phyloP scores from a whole-genome alignment of 2,888 invertebrate genomes.

The Calliopum simillimum region DNA sequence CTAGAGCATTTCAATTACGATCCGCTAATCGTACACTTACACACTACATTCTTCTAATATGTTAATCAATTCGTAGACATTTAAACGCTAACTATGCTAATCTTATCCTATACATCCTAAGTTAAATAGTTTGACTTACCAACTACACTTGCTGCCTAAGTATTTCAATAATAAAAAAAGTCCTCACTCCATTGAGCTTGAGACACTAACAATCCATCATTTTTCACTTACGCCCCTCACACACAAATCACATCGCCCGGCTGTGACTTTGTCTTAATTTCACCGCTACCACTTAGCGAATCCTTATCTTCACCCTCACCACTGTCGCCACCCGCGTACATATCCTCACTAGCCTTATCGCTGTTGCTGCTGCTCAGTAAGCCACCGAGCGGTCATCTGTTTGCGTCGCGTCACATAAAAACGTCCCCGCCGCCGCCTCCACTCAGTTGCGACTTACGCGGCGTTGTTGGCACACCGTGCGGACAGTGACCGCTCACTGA shows the following conservation, averaged over 20 bases:
- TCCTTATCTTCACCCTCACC: constrained; percentile 41
- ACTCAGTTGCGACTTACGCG: constrained; percentile 56
- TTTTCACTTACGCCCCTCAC: constrained; percentile 47
- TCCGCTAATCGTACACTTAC: no score
- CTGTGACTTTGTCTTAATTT: constrained; percentile 60
- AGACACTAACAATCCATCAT: constrained; percentile 33
- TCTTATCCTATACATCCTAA: background rate
- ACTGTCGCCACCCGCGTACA: constrained; percentile 36
- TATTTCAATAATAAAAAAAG: constrained; percentile 18
- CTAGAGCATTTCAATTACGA: no score
- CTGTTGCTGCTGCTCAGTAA: constrained; percentile 36
- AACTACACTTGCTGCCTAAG: background rate
- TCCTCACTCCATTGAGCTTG: background rate
- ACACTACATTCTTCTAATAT: no score
- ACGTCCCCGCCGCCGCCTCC: constrained; percentile 70
- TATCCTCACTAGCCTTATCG: constrained; percentile 45
- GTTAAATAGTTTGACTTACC: background rate
- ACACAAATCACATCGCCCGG: constrained; percentile 67
- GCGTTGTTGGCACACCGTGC: constrained; percentile 67
- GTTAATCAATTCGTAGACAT: constrained; percentile 17
- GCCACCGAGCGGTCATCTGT: constrained; percentile 57
- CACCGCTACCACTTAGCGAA: constrained; percentile 45
- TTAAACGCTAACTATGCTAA: constrained; percentile 2
- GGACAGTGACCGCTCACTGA: constrained; percentile 57
- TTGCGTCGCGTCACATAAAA: constrained; percentile 79